Percentiles rank a stretch among this genome's conserved stretches.
These are phyloP conservation scores for Forbesichthys agassizii DNA, from an alignment of 2,113 vertebrate species.

Conservation along the genomic window DNA sequence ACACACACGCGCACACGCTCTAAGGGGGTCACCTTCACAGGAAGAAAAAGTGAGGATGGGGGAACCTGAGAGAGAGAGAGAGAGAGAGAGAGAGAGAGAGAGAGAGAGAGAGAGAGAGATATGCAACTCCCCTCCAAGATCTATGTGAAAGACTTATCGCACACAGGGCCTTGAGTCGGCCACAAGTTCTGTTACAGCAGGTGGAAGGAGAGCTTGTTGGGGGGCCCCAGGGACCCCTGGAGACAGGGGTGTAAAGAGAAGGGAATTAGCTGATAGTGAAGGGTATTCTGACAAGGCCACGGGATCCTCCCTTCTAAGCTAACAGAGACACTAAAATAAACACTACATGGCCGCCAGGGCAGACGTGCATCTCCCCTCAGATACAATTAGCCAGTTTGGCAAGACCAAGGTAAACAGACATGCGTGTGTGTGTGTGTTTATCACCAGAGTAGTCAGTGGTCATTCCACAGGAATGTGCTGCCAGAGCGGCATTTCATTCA, in stretches of 20 bases:
- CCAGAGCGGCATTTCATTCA: slow-evolving; percentile 68
- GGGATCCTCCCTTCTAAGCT: slow-evolving; percentile 27
- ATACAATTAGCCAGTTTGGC: slow-evolving; percentile 49
- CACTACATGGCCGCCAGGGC: slow-evolving; percentile 15
- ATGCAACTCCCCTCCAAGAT: slow-evolving; percentile 55
- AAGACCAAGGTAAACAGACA: slow-evolving; percentile 10
- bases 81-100: slow-evolving; percentile 39
- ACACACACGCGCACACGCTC: slow-evolving; percentile 11
- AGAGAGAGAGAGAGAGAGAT: slow-evolving; percentile 37
- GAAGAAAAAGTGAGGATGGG: slow-evolving; percentile 16
- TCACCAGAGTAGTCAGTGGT: slow-evolving; percentile 53
- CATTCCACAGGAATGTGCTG: slow-evolving; percentile 70
- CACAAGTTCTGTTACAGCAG: slow-evolving; percentile 50
- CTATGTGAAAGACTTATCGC: slow-evolving; percentile 55
- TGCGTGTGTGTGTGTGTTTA: slow-evolving; percentile 37
- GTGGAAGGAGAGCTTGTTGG: slow-evolving; percentile 35
- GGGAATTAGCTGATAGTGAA: slow-evolving; percentile 45
- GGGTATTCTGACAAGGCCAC: slow-evolving; percentile 60
- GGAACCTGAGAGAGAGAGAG: slow-evolving; percentile 39
- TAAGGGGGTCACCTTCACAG: slow-evolving; percentile 70
- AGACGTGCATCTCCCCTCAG: slow-evolving; percentile 44
- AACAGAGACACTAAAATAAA: slow-evolving; percentile 20
- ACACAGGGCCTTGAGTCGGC: slow-evolving; percentile 51
- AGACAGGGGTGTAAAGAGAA: slow-evolving; percentile 11
- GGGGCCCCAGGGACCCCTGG: slow-evolving; percentile 21